Evolutionary conservation across 2,797 vertebrate species (phyloP).

Genomic region (Epinephelus awoara): DNA sequence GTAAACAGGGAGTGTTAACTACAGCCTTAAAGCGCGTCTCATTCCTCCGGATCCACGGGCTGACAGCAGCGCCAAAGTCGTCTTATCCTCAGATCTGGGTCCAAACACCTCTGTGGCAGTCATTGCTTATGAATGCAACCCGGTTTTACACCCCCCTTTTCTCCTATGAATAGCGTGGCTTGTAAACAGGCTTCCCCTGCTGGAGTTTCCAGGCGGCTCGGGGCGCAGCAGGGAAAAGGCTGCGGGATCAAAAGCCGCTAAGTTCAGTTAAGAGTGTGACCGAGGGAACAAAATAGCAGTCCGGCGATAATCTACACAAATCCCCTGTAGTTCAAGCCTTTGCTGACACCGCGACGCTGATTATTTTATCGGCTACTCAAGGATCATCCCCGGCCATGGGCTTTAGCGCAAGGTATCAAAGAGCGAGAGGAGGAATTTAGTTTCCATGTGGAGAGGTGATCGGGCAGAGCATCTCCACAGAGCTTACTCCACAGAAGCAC

Average conservation of each 20-base stretch:
- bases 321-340: conserved; percentile 76
- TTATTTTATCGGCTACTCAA: conserved; percentile 73
- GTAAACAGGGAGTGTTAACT: conserved; percentile 46
- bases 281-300: conserved; percentile 81
- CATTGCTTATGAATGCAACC: conserved; percentile 62
- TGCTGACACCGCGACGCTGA: conserved; percentile 74
- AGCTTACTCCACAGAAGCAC: background rate
- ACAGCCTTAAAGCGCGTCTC: conserved; percentile 60
- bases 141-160: background rate
- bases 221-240: conserved; percentile 59
- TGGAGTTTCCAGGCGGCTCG: conserved; percentile 38
- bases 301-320: conserved; percentile 85
- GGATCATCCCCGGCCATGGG: conserved; percentile 75
- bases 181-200: conserved; percentile 37
- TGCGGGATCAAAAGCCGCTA: conserved; percentile 66
- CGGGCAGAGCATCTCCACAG: conserved; percentile 34
- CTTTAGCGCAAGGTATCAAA: conserved; percentile 56
- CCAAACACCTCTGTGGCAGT: conserved; percentile 55
- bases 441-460: conserved; percentile 27
- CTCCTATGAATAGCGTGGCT: conserved; percentile 35
- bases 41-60: conserved; percentile 35
- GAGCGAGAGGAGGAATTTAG: conserved; percentile 28
- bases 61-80: conserved; percentile 40
- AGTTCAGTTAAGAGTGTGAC: conserved; percentile 66
- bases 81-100: conserved; percentile 62